These are phyloP conservation scores for Hyles vespertilio DNA, from an alignment of 1,140 invertebrate species.

Conservation along the genomic window DNA sequence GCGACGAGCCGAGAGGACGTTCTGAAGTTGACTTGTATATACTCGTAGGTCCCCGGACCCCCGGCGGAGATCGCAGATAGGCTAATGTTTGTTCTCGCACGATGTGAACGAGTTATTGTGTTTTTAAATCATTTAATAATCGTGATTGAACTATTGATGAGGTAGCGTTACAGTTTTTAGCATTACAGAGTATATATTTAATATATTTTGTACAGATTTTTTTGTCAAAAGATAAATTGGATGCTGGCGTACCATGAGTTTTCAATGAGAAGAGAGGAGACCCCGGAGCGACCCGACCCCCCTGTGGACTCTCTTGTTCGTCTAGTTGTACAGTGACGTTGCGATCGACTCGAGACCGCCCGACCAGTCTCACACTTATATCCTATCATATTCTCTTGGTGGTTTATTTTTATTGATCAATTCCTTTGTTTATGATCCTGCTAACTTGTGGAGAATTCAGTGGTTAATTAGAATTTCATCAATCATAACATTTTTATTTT, in stretches of 20 bases:
- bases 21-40: conserved; percentile 63
- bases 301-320: conserved; percentile 54
- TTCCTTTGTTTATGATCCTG: conserved; percentile 73
- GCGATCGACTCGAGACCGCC: conserved; percentile 24
- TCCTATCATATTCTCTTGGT: conserved; percentile 41
- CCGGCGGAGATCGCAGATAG: conserved; percentile 23
- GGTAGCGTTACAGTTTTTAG: conserved; percentile 75
- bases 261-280: conserved; percentile 65
- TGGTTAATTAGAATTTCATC: conserved; percentile 73
- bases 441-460: conserved; percentile 69
- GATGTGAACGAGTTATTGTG: conserved; percentile 69
- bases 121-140: conserved; percentile 75
- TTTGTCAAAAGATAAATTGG: conserved; percentile 77
- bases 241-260: conserved; percentile 71
- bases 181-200: conserved; percentile 76
- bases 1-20: not conserved
- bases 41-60: conserved; percentile 18
- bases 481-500: conserved; percentile 73
- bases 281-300: conserved; percentile 49
- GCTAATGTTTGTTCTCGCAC: conserved; percentile 73
- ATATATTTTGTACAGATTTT: conserved; percentile 78
- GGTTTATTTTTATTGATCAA: conserved; percentile 62
- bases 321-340: conserved; percentile 27
- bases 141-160: conserved; percentile 72
- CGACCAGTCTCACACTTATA: conserved; percentile 23